phyloP scores from a whole-genome alignment of 2,113 vertebrate species.

The Hemichromis elongatus region DNA sequence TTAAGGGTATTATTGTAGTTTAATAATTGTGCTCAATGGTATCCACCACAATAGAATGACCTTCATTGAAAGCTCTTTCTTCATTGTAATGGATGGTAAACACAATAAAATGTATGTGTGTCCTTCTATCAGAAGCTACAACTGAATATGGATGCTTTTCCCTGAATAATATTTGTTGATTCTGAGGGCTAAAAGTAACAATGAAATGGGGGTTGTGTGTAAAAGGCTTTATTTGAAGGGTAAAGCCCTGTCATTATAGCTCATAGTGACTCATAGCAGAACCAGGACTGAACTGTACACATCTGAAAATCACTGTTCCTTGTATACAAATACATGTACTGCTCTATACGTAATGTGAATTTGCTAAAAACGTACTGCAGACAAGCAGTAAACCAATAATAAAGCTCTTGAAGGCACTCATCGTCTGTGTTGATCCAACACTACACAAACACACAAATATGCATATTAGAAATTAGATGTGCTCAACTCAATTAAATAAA shows the following conservation, averaged over 20 bases:
- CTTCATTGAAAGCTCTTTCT: neutral
- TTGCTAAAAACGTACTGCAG: slow-evolving; percentile 57
- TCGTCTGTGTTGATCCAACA: neutral
- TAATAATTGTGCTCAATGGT: neutral
- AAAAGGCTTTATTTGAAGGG: neutral
- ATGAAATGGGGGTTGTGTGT: neutral
- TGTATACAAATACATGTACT: slow-evolving; percentile 66
- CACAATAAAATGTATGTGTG: neutral
- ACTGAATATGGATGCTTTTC: neutral
- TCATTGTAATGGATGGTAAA: neutral
- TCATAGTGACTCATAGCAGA: neutral
- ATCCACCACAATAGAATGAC: neutral
- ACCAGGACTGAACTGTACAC: slow-evolving; percentile 47
- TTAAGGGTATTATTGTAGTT: neutral
- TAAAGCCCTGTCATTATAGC: slow-evolving; percentile 12
- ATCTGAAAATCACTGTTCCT: slow-evolving; percentile 52
- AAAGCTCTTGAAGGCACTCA: slow-evolving; percentile 51
- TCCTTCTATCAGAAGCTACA: neutral
- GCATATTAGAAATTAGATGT: neutral
- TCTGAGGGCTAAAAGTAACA: neutral
- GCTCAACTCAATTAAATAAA: neutral
- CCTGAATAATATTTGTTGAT: slow-evolving; percentile 17
- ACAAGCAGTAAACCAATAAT: slow-evolving; percentile 61
- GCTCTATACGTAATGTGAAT: slow-evolving; percentile 68
- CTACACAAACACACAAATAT: neutral